A percentile compares a stretch with the other conserved stretches of the same genome.
Conservation (phyloP, 2,888 invertebrate genomes). For the Altica lythri region DNA sequence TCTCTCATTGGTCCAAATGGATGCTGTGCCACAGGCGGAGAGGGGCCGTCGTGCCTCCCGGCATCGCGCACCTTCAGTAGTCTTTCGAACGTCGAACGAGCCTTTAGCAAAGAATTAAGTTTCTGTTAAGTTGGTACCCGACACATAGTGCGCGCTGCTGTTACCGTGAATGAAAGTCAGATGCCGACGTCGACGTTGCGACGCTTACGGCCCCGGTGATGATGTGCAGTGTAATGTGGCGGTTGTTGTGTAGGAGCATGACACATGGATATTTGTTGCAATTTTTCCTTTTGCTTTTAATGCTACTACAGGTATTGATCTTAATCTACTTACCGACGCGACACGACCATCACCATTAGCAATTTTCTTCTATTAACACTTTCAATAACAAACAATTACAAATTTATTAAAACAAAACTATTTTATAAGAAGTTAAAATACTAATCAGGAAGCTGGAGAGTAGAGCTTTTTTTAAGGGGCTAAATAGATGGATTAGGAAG, state of each 20-base stretch:
- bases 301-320: constrained; percentile 59
- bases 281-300: constrained; percentile 57
- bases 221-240: constrained; percentile 61
- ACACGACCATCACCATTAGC: too few species aligned
- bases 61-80: constrained; percentile 55
- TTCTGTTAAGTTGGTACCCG: constrained; percentile 14
- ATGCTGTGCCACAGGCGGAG: constrained; percentile 51
- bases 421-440: too few species aligned
- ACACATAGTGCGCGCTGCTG: constrained; percentile 9
- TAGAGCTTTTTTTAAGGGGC: too few species aligned
- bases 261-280: constrained; percentile 61
- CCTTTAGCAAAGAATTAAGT: constrained; percentile 12
- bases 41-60: constrained; percentile 35
- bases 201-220: constrained; percentile 50
- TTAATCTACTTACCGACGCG: too few species aligned
- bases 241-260: constrained; percentile 60
- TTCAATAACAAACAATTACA: too few species aligned
- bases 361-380: too few species aligned
- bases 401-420: too few species aligned
- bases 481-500: too few species aligned
- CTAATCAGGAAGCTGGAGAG: too few species aligned
- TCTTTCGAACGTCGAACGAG: constrained; percentile 51
- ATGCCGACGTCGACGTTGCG: constrained; percentile 42
- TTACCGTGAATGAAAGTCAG: constrained; percentile 32
- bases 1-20: constrained; percentile 53